A percentile compares a stretch with the other conserved stretches of the same genome.
Evolutionary conservation across 2,797 vertebrate species (phyloP).

Genomic region (Loriculus beryllinus): DNA sequence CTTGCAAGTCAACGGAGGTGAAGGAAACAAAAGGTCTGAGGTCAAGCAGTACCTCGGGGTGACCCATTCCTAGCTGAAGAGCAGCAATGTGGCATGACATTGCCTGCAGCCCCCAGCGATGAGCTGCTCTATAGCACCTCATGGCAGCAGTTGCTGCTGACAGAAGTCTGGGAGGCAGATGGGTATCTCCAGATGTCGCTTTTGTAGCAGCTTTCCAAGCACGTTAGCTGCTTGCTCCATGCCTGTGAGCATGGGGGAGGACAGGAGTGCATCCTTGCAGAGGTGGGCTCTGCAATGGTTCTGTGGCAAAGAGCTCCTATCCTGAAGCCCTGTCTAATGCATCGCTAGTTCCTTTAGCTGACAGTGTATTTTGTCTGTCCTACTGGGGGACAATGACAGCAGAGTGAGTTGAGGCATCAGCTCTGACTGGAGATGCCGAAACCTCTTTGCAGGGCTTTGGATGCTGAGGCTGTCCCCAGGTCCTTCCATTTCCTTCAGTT

Average conservation of each 20-base stretch:
- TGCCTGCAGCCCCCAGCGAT: rapidly evolving
- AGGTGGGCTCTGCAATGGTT: neutral
- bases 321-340: neutral
- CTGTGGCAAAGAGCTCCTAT: neutral
- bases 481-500: neutral
- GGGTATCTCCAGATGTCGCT: neutral
- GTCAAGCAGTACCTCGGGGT: neutral
- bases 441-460: neutral
- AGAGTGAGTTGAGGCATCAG: neutral
- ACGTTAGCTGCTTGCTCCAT: rapidly evolving
- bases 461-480: neutral
- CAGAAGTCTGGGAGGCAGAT: neutral
- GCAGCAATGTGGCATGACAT: rapidly evolving
- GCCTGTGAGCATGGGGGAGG: neutral
- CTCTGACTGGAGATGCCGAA: neutral
- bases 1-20: neutral
- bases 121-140: neutral
- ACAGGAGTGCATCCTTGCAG: rapidly evolving
- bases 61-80: neutral
- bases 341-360: neutral
- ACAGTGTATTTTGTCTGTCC: neutral
- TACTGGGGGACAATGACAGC: neutral
- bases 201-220: neutral
- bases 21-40: neutral
- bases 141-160: neutral